Percentiles rank a stretch among this genome's conserved stretches.
Evolutionary conservation across 2,888 invertebrate genomes (phyloP).

Genomic region (Orthosia incerta): DNA sequence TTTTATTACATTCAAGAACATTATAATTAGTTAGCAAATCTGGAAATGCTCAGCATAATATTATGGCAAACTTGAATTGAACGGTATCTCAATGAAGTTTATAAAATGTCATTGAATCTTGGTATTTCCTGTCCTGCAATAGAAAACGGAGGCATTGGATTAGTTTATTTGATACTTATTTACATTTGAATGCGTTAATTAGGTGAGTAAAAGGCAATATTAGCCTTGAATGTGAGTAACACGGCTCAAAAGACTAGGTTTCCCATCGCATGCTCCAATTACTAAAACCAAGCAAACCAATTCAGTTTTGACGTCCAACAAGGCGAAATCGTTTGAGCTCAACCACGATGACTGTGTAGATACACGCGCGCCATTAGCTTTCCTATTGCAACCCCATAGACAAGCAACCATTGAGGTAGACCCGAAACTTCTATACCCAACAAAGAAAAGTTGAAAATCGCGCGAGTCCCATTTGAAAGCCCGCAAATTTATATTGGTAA

Average conservation of each 20-base stretch:
- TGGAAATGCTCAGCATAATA: constrained; percentile 15
- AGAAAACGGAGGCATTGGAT: constrained; percentile 5
- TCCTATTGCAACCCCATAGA: constrained; percentile 43
- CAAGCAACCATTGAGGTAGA: background rate
- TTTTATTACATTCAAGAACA: constrained; percentile 23
- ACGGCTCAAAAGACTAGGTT: constrained; percentile 3
- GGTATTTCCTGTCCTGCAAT: constrained; percentile 22
- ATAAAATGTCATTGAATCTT: constrained; percentile 45
- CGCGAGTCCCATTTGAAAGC: constrained; percentile 44
- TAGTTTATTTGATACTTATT: constrained; percentile 1
- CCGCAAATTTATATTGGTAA: constrained; percentile 71
- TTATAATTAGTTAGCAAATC: constrained; percentile 38
- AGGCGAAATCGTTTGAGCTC: constrained; percentile 50
- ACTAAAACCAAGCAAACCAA: constrained; percentile 28
- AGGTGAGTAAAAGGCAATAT: constrained; percentile 14
- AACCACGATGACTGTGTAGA: constrained; percentile 44
- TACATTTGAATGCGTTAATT: constrained; percentile 5
- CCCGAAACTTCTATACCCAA: constrained; percentile 52
- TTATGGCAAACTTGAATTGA: constrained; percentile 22
- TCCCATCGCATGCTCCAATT: constrained; percentile 39
- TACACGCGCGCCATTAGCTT: constrained; percentile 60
- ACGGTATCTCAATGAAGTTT: constrained; percentile 25
- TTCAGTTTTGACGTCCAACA: constrained; percentile 55
- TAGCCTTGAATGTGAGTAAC: background rate
- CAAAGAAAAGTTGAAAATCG: constrained; percentile 66